Evolutionary conservation across 2,888 invertebrate genomes (phyloP).

Genomic region (Dendrolimus pini): DNA sequence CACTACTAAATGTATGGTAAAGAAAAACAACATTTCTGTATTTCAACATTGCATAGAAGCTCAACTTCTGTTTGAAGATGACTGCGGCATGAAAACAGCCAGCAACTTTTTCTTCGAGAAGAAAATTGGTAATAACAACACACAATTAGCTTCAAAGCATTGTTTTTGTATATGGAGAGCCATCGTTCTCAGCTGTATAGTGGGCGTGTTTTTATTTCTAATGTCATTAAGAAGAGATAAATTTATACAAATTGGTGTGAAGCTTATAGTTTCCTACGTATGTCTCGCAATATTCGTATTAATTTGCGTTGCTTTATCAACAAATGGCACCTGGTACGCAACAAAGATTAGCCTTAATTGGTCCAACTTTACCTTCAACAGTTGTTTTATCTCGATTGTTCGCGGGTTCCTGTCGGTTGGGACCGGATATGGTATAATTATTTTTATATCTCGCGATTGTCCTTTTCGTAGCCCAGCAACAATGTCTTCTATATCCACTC

Average conservation of each 20-base stretch:
- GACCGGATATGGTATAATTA: slow-evolving; percentile 47
- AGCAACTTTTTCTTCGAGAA: slow-evolving; percentile 52
- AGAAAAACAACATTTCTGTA: slow-evolving; percentile 47
- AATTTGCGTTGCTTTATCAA: slow-evolving; percentile 46
- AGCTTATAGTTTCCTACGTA: slow-evolving; percentile 34
- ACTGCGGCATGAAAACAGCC: slow-evolving; percentile 58
- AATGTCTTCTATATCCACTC: slow-evolving; percentile 48
- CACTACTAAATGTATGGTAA: slow-evolving; percentile 53
- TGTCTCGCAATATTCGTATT: slow-evolving; percentile 35
- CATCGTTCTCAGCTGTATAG: slow-evolving; percentile 24
- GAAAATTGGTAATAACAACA: slow-evolving; percentile 47
- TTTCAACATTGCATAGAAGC: slow-evolving; percentile 63
- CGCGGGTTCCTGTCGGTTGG: slow-evolving; percentile 44
- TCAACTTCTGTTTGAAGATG: slow-evolving; percentile 42
- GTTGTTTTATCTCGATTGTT: slow-evolving; percentile 27
- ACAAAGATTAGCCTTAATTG: slow-evolving; percentile 31
- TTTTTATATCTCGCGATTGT: slow-evolving; percentile 43
- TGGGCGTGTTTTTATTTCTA: slow-evolving; percentile 36
- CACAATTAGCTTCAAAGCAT: slow-evolving; percentile 17
- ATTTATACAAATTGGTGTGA: slow-evolving; percentile 34
- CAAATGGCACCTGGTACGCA: slow-evolving; percentile 54
- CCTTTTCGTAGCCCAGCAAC: slow-evolving; percentile 60
- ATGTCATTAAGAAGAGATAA: slow-evolving; percentile 45
- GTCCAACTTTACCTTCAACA: slow-evolving; percentile 23
- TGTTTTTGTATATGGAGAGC: slow-evolving; percentile 46